Evolutionary conservation across 2,888 invertebrate species (phyloP).

Genomic region (Agonopterix heracliana): DNA sequence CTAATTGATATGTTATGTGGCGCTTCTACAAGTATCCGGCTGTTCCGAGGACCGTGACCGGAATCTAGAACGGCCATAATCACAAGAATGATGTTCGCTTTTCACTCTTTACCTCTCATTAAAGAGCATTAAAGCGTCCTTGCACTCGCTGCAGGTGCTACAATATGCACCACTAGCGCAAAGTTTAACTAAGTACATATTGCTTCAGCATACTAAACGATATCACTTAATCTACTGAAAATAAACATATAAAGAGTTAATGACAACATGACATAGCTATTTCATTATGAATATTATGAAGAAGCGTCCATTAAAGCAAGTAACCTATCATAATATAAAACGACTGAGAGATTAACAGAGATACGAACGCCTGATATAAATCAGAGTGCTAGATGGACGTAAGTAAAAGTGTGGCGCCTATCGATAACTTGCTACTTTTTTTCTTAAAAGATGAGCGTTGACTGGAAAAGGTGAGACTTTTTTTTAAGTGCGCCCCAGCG

Average conservation of each 20-base stretch:
- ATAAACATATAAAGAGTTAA: slow-evolving; percentile 1
- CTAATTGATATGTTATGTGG: slow-evolving; percentile 58
- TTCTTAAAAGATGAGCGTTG: slow-evolving; percentile 45
- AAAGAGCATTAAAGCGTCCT: slow-evolving; percentile 3
- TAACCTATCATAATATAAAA: slow-evolving; percentile 29
- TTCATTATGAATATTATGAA: slow-evolving; percentile 12
- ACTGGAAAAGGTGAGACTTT: slow-evolving; percentile 39
- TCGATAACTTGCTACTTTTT: slow-evolving; percentile 47
- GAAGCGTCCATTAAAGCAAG: slow-evolving; percentile 19
- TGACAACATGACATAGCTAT: slow-evolving; percentile 14
- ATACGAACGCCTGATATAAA: slow-evolving; percentile 48
- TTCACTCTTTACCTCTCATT: slow-evolving; percentile 10
- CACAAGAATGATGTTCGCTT: slow-evolving; percentile 11
- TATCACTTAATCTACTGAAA: slow-evolving; percentile 1
- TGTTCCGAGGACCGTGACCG: slow-evolving; percentile 28
- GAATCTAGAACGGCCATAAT: slow-evolving; percentile 33
- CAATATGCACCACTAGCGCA: neutral
- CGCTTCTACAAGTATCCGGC: slow-evolving; percentile 45
- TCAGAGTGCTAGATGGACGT: slow-evolving; percentile 41
- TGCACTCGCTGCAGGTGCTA: neutral
- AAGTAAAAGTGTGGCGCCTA: slow-evolving; percentile 63
- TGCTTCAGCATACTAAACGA: neutral
- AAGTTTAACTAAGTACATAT: neutral
- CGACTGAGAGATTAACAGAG: slow-evolving; percentile 18
- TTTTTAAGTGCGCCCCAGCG: slow-evolving; percentile 33